Conservation (phyloP, 2,888 invertebrate species). For the Nudaria mundana region DNA sequence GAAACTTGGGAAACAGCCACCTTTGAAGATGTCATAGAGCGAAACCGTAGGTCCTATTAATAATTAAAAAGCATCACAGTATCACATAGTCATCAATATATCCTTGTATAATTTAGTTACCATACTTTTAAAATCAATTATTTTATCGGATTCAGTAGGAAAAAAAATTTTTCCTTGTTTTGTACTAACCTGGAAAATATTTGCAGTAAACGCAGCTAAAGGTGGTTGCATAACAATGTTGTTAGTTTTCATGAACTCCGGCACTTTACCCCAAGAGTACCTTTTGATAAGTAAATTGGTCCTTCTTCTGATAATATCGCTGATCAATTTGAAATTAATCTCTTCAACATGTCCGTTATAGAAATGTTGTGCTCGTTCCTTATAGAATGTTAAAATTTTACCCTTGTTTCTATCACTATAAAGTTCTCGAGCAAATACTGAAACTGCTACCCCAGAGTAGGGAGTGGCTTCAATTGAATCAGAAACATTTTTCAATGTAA, state of each 20-base stretch:
- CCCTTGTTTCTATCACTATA: conserved; percentile 91
- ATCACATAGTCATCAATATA: no score
- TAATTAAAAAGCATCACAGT: no score
- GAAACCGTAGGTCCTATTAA: no score
- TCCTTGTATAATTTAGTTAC: no score
- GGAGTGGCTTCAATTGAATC: conserved; percentile 87
- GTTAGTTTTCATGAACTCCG: conserved; percentile 88
- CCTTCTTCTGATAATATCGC: conserved; percentile 89
- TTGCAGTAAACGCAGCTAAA: conserved; percentile 89
- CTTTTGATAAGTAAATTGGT: conserved; percentile 90
- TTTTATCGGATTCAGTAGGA: no score
- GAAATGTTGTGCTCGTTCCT: conserved; percentile 92
- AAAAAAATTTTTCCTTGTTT: no score
- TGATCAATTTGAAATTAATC: conserved; percentile 90
- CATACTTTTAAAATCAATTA: no score
- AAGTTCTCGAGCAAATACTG: conserved; percentile 90
- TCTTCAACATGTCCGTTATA: conserved; percentile 94
- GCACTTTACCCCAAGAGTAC: conserved; percentile 88
- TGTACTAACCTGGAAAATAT: conserved; percentile 86
- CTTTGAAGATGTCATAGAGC: no score
- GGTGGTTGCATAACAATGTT: conserved; percentile 88
- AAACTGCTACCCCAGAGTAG: conserved; percentile 87
- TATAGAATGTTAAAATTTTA: conserved; percentile 91
- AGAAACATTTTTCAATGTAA: conserved; percentile 92
- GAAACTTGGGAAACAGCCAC: no score